Conservation (phyloP, 2,888 invertebrate species). For the Mystacides longicornis region DNA sequence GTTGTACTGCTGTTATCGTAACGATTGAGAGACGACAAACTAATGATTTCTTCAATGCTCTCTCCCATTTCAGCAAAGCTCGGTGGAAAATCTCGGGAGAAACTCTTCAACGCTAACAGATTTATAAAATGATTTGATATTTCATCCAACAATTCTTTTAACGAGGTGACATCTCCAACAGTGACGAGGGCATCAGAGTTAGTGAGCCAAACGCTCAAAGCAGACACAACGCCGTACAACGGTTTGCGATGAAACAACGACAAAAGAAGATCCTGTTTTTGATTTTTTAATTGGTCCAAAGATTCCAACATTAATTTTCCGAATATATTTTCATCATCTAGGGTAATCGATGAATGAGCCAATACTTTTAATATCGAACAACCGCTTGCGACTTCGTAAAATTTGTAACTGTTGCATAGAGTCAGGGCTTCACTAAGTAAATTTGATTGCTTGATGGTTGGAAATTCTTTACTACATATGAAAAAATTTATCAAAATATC, state of each 20-base stretch:
- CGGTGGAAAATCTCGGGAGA: constrained; percentile 42
- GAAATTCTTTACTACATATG: constrained; percentile 32
- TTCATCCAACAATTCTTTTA: constrained; percentile 28
- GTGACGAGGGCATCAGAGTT: constrained; percentile 25
- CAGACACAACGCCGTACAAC: constrained; percentile 43
- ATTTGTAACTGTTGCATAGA: constrained; percentile 51
- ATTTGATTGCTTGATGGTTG: constrained; percentile 30
- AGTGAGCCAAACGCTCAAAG: constrained; percentile 33
- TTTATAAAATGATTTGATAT: constrained; percentile 30
- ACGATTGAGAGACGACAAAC: constrained; percentile 34
- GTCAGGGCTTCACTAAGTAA: constrained; percentile 38
- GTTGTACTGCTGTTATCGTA: neutral
- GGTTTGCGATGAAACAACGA: constrained; percentile 47
- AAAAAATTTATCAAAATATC: constrained; percentile 47
- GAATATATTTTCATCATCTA: constrained; percentile 1
- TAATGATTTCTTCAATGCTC: constrained; percentile 57
- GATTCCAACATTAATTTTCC: constrained; percentile 30
- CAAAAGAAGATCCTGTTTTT: constrained; percentile 40
- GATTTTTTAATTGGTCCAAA: constrained; percentile 28
- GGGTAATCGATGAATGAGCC: constrained; percentile 29
- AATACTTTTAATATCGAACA: constrained; percentile 49
- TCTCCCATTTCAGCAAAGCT: constrained; percentile 74
- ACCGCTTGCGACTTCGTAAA: constrained; percentile 55
- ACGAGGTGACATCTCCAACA: constrained; percentile 2
- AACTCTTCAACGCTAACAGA: constrained; percentile 32